These are phyloP conservation scores for Centruroides sculpturatus DNA, from an alignment of 1,140 invertebrate genomes.

Conservation along the genomic window DNA sequence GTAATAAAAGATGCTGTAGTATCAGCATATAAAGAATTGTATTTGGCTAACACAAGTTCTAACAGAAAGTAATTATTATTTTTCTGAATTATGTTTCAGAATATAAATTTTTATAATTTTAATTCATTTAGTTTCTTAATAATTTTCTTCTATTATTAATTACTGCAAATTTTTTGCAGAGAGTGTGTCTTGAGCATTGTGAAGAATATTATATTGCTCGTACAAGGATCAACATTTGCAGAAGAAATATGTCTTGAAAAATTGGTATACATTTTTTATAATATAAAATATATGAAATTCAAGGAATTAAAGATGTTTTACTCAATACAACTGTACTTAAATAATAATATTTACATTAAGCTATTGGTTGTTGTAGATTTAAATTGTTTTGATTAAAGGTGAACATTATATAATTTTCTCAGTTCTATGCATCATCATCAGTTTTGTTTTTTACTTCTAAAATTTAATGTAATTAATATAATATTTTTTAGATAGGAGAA, in stretches of 20 bases:
- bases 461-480: neutral
- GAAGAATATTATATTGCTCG: conserved; percentile 43
- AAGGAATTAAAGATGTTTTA: no score
- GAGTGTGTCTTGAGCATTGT: conserved; percentile 37
- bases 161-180: conserved; percentile 18
- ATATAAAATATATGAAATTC: no score
- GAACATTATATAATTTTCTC: no score
- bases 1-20: conserved; percentile 45
- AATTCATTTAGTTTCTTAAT: no score
- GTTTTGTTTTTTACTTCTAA: neutral
- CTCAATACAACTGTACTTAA: no score
- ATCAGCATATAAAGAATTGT: conserved; percentile 45
- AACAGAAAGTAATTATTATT: neutral
- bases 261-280: conserved; percentile 33
- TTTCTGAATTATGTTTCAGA: no score
- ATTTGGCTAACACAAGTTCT: conserved; percentile 27
- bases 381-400: no score
- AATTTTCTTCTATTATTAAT: neutral
- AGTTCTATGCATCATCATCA: no score
- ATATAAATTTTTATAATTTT: no score
- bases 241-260: conserved; percentile 53
- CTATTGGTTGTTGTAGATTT: no score
- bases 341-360: no score
- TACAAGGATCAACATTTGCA: conserved; percentile 39
- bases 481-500: conserved; percentile 39